These are phyloP conservation scores for Zhengitettix transpicula DNA, from an alignment of 2,888 invertebrate species.

Conservation along the genomic window DNA sequence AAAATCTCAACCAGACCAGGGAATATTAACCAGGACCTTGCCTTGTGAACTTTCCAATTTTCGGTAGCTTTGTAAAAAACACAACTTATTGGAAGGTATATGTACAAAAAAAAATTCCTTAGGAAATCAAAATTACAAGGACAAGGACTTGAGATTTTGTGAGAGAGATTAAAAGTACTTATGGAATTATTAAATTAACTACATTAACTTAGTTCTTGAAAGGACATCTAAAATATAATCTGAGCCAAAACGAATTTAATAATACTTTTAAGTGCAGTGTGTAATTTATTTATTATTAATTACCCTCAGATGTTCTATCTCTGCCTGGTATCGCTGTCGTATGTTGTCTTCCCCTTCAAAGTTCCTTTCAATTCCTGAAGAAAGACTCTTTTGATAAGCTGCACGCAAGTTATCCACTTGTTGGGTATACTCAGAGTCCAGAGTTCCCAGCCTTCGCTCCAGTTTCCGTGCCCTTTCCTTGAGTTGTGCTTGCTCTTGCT, in stretches of 20 bases:
- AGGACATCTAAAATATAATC: too few species aligned
- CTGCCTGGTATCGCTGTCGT: constrained; percentile 60
- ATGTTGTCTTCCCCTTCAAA: constrained; percentile 41
- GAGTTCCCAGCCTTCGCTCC: constrained; percentile 51
- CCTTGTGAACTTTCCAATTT: too few species aligned
- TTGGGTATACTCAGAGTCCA: constrained; percentile 69
- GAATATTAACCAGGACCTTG: too few species aligned
- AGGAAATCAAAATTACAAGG: too few species aligned
- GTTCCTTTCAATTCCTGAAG: constrained; percentile 41
- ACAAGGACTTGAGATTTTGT: too few species aligned
- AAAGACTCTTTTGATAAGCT: constrained; percentile 50
- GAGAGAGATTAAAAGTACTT: too few species aligned
- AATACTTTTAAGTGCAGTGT: too few species aligned
- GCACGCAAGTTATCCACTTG: constrained; percentile 65
- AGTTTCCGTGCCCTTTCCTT: constrained; percentile 53
- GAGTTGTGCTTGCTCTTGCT: constrained; percentile 28
- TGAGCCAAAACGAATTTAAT: too few species aligned
- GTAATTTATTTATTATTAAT: constrained; percentile 9
- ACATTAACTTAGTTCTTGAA: too few species aligned
- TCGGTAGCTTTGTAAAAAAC: too few species aligned
- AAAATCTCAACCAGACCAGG: too few species aligned
- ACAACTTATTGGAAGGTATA: background rate
- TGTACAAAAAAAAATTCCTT: background rate
- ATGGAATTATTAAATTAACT: too few species aligned
- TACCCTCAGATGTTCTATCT: constrained; percentile 68